Base-by-base conservation (phyloP, 2,888 invertebrate species). In the Criorhina ranunculi region DNA sequence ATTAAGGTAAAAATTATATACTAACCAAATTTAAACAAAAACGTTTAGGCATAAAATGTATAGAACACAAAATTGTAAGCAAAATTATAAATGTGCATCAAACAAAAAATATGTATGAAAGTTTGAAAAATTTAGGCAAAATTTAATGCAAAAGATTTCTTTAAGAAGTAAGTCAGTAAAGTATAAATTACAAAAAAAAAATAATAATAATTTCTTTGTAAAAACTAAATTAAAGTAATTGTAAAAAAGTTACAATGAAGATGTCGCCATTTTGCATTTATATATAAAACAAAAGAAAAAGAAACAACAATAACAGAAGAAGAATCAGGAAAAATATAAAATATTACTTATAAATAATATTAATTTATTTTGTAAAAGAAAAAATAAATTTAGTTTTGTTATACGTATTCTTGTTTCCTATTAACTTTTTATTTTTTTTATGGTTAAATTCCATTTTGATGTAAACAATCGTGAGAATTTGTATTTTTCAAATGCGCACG, bases 221-320 rank as follows among this genome's bases (percentile, higher is more conserved):
- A 90, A 89, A 87, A 87, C 87, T 78, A 86, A 82, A 87, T 87
- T 57, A 60, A 86, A 85, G 78, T 86, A 85, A 85, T 86, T 79
- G 85, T 79, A 76, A 76, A 83, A 44, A 70, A 75, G 79, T 67
- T 81, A 69, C 77, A 87, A 87, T 86, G 89, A 88, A 88, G 88
- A 90, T 90, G 91, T 91, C 91, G 91, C 91, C 91, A 91, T 91
- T 91, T 91, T 91, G 91, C 90, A 90, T 90, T 90, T 82, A 82
- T 86, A 72, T 67, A 70, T 55, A 62, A 49, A 8, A 69, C 37
- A 24, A n/a, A n/a, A n/a, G 19, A 69, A 69, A 72, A 55, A 35
- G 42, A 53, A 19, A 35, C 1, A 24, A 24, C 24, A 24, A 24
- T 24, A 24, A 24, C 1, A 59, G 4, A 59, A 57, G 64, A 46